Percentiles rank a stretch among this genome's conserved stretches.
phyloP scores from a whole-genome alignment of 2,888 invertebrate genomes.

The Torymus tubicola region DNA sequence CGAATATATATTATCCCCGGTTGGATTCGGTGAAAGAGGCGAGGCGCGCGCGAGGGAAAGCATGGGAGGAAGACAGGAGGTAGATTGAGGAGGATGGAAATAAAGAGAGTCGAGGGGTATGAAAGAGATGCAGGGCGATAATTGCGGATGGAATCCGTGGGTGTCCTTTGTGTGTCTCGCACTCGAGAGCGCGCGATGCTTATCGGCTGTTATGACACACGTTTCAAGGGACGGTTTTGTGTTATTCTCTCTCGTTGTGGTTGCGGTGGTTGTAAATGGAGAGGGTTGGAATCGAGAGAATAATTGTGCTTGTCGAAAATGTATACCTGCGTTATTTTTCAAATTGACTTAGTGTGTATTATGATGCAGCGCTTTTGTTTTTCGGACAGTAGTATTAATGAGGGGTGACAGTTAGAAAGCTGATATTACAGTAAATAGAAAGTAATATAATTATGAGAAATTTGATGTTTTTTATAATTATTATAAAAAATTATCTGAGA shows the following conservation, averaged over 20 bases:
- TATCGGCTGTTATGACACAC: slow-evolving; percentile 46
- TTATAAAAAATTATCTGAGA: too few relatives aligned
- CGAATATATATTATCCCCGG: slow-evolving; percentile 26
- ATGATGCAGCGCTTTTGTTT: too few relatives aligned
- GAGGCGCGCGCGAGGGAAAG: neutral
- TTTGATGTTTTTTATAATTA: too few relatives aligned
- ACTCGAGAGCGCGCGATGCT: slow-evolving; percentile 1
- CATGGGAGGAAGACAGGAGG: slow-evolving; percentile 2
- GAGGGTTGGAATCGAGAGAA: neutral
- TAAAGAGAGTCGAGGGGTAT: slow-evolving; percentile 25
- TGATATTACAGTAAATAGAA: too few relatives aligned
- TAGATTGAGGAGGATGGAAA: slow-evolving; percentile 22
- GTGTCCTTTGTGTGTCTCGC: slow-evolving; percentile 29
- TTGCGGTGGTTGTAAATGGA: neutral
- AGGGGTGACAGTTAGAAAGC: too few relatives aligned
- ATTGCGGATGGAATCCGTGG: slow-evolving; percentile 32
- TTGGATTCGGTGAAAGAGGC: slow-evolving; percentile 28
- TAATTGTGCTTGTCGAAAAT: too few relatives aligned
- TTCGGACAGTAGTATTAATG: too few relatives aligned
- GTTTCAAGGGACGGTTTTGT: slow-evolving; percentile 21
- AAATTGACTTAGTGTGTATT: too few relatives aligned
- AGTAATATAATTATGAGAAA: too few relatives aligned
- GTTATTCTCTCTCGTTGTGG: neutral
- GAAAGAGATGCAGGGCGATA: slow-evolving; percentile 26
- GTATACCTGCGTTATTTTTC: too few relatives aligned